phyloP scores from a whole-genome alignment of 2,113 vertebrate species.

The Podarcis cretensis region DNA sequence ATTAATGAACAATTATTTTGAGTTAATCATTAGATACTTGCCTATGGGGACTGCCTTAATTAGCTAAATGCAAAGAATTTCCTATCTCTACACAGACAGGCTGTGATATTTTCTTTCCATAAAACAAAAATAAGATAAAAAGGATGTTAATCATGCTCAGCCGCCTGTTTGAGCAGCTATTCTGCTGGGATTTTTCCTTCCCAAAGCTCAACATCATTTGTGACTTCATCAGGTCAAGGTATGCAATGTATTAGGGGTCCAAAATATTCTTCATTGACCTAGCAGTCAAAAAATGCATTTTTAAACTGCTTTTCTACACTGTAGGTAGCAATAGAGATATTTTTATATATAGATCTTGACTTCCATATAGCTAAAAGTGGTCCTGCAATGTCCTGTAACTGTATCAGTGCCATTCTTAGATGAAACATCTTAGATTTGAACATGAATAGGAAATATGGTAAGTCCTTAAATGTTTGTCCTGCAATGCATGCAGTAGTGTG shows the following conservation, averaged over 20 bases:
- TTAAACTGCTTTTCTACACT: background rate
- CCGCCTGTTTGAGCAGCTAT: conserved; percentile 21
- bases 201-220: conserved; percentile 1
- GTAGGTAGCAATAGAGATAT: background rate
- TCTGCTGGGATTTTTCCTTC: conserved; percentile 22
- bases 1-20: conserved; percentile 57
- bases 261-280: background rate
- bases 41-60: conserved; percentile 56
- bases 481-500: too few relatives aligned
- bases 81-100: conserved; percentile 32
- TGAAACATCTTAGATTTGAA: background rate
- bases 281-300: background rate
- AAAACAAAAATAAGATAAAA: conserved; percentile 42
- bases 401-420: background rate
- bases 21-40: conserved; percentile 45
- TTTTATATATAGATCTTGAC: background rate
- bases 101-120: conserved; percentile 26
- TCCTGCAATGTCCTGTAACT: background rate
- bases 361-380: background rate
- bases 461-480: background rate
- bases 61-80: conserved; percentile 50
- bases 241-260: background rate
- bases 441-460: background rate
- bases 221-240: background rate
- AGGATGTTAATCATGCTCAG: conserved; percentile 39